Percentiles rank a stretch among this genome's conserved stretches.
Evolutionary conservation across 1,140 invertebrate genomes (phyloP).

Genomic region (Papilio xuthus): DNA sequence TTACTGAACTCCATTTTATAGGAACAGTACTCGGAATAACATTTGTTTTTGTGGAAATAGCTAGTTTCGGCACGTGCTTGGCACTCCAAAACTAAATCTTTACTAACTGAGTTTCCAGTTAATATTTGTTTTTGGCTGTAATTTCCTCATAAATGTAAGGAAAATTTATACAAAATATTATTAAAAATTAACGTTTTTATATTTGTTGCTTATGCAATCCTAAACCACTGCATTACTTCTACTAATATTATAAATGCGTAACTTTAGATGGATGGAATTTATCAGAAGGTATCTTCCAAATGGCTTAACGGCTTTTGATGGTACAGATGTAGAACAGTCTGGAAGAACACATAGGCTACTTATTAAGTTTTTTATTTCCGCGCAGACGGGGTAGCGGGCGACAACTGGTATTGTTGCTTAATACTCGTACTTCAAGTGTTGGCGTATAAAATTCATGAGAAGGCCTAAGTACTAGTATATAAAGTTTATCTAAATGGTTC

Average conservation of each 20-base stretch:
- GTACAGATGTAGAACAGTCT: too few relatives aligned
- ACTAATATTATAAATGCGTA: too few relatives aligned
- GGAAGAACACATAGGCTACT: too few relatives aligned
- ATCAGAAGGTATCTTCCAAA: too few relatives aligned
- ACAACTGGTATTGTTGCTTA: not conserved
- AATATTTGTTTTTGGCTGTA: conserved; percentile 1
- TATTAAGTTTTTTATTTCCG: too few relatives aligned
- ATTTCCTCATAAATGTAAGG: not conserved
- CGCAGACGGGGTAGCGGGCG: too few relatives aligned
- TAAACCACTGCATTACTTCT: not conserved
- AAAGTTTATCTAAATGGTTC: conserved; percentile 16
- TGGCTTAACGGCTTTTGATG: too few relatives aligned
- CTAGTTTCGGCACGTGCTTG: not conserved
- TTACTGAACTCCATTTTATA: not conserved
- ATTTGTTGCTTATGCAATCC: not conserved
- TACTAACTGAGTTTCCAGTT: not conserved
- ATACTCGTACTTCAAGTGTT: not conserved
- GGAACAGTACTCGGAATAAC: conserved; percentile 1
- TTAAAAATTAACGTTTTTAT: not conserved
- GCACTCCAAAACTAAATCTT: not conserved
- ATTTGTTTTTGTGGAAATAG: not conserved
- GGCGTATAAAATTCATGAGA: conserved; percentile 15
- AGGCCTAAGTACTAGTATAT: not conserved
- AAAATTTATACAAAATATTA: not conserved
- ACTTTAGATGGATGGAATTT: too few relatives aligned